Base-by-base conservation (phyloP, 2,888 invertebrate species). In the Vesta saturnalis region DNA sequence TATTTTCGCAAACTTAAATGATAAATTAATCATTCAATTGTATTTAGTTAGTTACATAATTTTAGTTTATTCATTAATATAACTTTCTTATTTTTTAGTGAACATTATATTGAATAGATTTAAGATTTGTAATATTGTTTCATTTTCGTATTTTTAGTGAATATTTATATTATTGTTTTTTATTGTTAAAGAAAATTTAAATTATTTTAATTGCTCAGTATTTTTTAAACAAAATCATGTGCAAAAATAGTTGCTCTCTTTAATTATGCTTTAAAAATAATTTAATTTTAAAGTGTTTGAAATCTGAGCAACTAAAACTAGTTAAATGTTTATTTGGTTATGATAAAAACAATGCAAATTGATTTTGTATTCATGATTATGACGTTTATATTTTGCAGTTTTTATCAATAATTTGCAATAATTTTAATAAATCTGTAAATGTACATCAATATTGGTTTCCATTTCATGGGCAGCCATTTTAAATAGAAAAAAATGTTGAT, bases 101-200 rank as follows among this genome's bases (percentile, higher is more conserved):
- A 64, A 47, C 60, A 62, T 67, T 76, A 73, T 76, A 77, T 74
- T 78, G 12, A 19, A 18, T 77, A 77, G 78, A 72, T 75, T 72
- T 72, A 81, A 78, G 78, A 77, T 52, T 52, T 82, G 81, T 83
- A 82, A 79, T 80, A 77, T 76, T 80, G 76, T 79, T 80, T 80
- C 77, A 69, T 78, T 76, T 76, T 80, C 79, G 77, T 75, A 73
- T 64, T 71, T 76, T 78, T 83, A 82, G 80, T 76, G 80, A 82
- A 82, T 82, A 82, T 82, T 82, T 83, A 82, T 82, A 82, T 81
- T 77, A 76, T 80, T 80, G 77, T 80, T 80, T 77, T 77, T 74
- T 62, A 75, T 78, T 79, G 79, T 77, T 78, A 74, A 76, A 71
- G 67, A 72, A 71, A 63, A 72, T 74, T 76, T 75, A 75, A 73